Base-by-base conservation (phyloP, 1,140 invertebrate genomes). In the Drosophila tropicalis region DNA sequence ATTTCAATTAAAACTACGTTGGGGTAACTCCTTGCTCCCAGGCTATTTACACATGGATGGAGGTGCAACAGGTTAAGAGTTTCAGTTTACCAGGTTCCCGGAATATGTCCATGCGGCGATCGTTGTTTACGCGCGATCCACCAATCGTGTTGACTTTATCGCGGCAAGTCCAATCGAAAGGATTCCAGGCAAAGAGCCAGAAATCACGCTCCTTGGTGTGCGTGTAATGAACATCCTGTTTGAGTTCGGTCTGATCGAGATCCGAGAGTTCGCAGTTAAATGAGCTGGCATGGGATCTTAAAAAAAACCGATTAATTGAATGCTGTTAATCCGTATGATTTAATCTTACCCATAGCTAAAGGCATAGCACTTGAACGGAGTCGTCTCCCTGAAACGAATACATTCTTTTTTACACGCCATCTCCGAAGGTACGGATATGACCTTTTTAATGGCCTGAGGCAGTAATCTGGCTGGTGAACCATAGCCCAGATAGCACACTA, bases 401-500 rank as follows among this genome's bases (percentile, higher is more conserved):
- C 96, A 97, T 54, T 94, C 95, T 22, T 92, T 92, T 17, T 96
- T 95, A 81, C 96, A 97, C 13, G 96, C 94, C 13, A 93, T 86
- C 79, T 96, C 95, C 9, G 94, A 94, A 25, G 93, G 92, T 1
- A 95, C 94, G 0, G 93, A 92, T 6, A 95, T 92, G 10, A 94
- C 94, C 47, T 94, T 94, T 62, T 94, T 93, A 1, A 96, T 93
- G 0, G 96, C 94, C 7, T 94, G 89, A 0, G 94, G 93, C n/a
- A 95, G 93, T 5, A 96, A 91, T 77, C 94, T 94, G 3, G 96
- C 95, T 0, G 95, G 94, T 9, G 93, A 95, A 13, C 95, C 95
- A 79, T 96, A 96, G 56, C 94, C 94, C 32, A 95, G 92, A 83
- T 96, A 96, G 82, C 96, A 97, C 67, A 94, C 95, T 95, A 92